Evolutionary conservation across 2,797 vertebrate genomes (phyloP), one percentile per base, ranked within the genome.

Genomic region (Acanthis flammea): DNA sequence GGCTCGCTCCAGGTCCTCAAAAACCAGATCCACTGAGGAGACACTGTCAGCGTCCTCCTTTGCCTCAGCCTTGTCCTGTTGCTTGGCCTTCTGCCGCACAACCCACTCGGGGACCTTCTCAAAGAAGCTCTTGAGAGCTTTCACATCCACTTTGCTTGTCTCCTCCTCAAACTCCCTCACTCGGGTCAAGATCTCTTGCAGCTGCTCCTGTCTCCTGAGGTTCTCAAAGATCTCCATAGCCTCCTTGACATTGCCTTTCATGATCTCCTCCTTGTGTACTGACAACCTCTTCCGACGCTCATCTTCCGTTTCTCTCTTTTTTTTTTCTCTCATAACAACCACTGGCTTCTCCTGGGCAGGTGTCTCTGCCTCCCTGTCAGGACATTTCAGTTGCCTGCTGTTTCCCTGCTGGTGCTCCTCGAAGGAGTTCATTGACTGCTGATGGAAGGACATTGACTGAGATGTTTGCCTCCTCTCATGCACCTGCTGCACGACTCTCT

Each of bases 1-100:
- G 33, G 99, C 99, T 95, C 98, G 97, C 74, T 99, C 99, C 61
- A 99, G 98, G 92, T 99, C 99, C 87, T 98, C 99, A 51, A 99
- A 99, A 70, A 98, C 98, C 75, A 98, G 94, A 30, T 98, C 98
- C 97, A 99, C 96, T 0, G 98, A 98, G 11, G 98, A 97, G 51
- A 97, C 94, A 4, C 95, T 97, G 63, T 98, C 98, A 25, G 91
- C 19, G 3, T 97, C 97, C 13, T 97, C 97, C 79, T 80, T 98
- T 15, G 86, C 82, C 17, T 82, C 95, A 31, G 82, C 66, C 68
- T 24, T 97, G 50, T 96, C 63, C 50, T 76, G 85, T 66, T 48
- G 86, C 15, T 92, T 97, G 44, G 96, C 95, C 57, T 97, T 92
- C 10, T 96, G 94, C 72, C 6, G 86, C 87, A 97, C 98, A 67